Percentiles rank a stretch among this genome's conserved stretches.
These are phyloP conservation scores for Sepioteuthis lessoniana DNA, from an alignment of 2,888 invertebrate genomes.

Conservation along the genomic window DNA sequence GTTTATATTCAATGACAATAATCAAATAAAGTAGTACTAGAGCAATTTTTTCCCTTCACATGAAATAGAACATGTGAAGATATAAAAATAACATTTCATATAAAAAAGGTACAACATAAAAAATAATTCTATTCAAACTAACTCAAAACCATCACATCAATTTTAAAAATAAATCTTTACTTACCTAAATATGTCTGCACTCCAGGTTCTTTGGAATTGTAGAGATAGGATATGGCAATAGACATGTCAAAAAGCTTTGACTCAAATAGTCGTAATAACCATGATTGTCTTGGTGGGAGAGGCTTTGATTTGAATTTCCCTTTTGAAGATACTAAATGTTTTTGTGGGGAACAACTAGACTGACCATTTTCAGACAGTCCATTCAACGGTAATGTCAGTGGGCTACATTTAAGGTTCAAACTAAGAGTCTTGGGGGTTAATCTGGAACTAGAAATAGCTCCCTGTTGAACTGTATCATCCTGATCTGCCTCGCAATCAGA, in stretches of 20 bases:
- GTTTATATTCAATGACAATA: too few relatives aligned
- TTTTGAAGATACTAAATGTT: constrained; percentile 54
- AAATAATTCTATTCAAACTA: too few relatives aligned
- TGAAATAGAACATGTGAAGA: too few relatives aligned
- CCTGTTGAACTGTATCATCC: background rate
- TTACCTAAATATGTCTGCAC: constrained; percentile 95
- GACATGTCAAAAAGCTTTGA: constrained; percentile 98
- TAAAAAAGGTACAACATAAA: too few relatives aligned
- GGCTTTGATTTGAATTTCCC: constrained; percentile 54
- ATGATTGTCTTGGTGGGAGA: constrained; percentile 71
- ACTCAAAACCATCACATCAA: too few relatives aligned
- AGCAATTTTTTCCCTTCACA: too few relatives aligned
- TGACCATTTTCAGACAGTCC: constrained; percentile 34
- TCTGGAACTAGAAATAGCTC: background rate
- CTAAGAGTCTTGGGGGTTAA: constrained; percentile 34
- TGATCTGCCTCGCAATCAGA: background rate
- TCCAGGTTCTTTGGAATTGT: constrained; percentile 97
- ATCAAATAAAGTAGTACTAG: too few relatives aligned
- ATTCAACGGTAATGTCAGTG: background rate
- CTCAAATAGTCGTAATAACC: constrained; percentile 91
- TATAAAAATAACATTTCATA: too few relatives aligned
- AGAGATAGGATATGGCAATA: constrained; percentile 97
- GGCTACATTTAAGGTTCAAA: constrained; percentile 36
- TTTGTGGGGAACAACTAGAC: background rate
- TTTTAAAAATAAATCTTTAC: constrained; percentile 55